Base-by-base conservation (phyloP, 2,888 invertebrate species). In the Mimas tiliae region DNA sequence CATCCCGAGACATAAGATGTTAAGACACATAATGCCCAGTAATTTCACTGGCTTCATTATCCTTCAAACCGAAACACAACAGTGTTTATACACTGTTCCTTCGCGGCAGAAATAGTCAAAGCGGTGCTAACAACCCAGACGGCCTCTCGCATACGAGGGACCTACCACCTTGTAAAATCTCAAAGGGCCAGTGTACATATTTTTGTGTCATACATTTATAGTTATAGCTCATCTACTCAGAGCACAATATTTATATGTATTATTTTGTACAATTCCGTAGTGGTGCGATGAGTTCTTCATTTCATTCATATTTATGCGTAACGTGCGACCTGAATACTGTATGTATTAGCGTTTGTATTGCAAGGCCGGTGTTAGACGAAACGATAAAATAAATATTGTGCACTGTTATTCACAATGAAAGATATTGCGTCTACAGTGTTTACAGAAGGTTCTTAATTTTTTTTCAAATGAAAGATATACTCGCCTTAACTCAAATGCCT, bases 261-360 rank as follows among this genome's bases (percentile, higher is more conserved):
- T 27, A 52, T 55, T 55, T 55, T 48, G 34, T 33, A 27, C 45
- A 21, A 9, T 21, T 12, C 19, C 12, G 16, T 27, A 45, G 45
- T 45, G 9, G 12, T 27, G 33, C 11, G 42, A 45, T 47, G 34
- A 11, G 16, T 47, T 11, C 14, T 47, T 16, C 34, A 33, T 58
- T 48, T 34, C 55, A 55, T 55, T 65, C 55, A 55, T 55, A 33
- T 58, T 58, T 65, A 58, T 19, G 34, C 16, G 58, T 48, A 38
- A 19, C 38, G 6, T 45, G 58, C 34, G 34, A 45, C n/a, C 14
- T 12, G 64, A 64, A 58, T 65, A 58, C n/a, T 9, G 14, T n/a
- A n/a, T n/a, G n/a, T 19, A 65, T 65, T 27, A 11, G 53, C 11
- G 7, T 55, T 16, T 27, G 47, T 2, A 6, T 16, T 7, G n/a